Evolutionary conservation across 2,888 invertebrate genomes (phyloP), one percentile per base, ranked within the genome.

Genomic region (Caenorhabditis drosophilae): DNA sequence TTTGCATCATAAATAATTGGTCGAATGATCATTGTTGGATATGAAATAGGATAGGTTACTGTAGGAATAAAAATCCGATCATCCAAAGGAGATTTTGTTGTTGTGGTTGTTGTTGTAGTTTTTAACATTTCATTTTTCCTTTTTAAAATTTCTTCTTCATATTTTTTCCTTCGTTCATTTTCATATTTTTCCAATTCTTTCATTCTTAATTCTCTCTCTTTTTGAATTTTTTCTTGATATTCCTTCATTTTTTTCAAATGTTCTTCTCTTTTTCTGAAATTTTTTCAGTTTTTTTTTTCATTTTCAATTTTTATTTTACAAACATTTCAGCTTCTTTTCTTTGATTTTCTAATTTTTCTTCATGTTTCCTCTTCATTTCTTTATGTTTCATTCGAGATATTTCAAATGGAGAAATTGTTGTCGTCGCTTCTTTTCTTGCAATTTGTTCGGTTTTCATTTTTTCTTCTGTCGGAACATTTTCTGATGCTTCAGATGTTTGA

Each of bases 301-400:
- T 50, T 54, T 51, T 55, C 50, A n/a, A n/a, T n/a, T n/a, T n/a
- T n/a, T n/a, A n/a, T n/a, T n/a, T n/a, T n/a, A n/a, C n/a, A n/a
- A n/a, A n/a, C n/a, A n/a, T n/a, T n/a, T n/a, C n/a, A n/a, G n/a
- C n/a, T n/a, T n/a, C n/a, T 47, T 22, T 35, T 2, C 15, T 6
- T 12, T 20, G 22, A 9, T 41, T 20, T 9, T 22, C 20, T 4
- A 12, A 9, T 46, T 26, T 54, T 27, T 60, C 38, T 18, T 50
- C 54, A 20, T 60, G 49, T 42, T 61, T 55, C 15, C 47, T 46
- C 18, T 50, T 16, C 20, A 46, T 50, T 42, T 52, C 51, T 48
- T 61, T 55, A 47, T 61, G 61, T 27, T 61, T 41, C 35, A 55
- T 36, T 18, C 61, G 45, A 4, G 51, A 46, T 4, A 55, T 23